Conservation (phyloP, 2,888 invertebrate genomes). For the Ferrisia virgata region DNA sequence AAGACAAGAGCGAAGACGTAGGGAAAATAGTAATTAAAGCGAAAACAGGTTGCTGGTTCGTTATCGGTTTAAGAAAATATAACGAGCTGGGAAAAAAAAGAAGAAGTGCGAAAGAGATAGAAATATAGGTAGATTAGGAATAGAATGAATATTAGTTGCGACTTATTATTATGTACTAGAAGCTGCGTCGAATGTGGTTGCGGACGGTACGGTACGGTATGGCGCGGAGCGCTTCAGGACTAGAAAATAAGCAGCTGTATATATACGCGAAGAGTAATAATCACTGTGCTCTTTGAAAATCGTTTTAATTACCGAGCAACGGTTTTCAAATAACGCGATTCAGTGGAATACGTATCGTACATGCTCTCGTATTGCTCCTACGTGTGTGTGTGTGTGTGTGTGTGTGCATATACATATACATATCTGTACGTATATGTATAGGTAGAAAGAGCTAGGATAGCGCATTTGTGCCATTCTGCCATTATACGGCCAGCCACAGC, state of each 20-base stretch:
- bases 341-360: too few relatives aligned
- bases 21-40: conserved; percentile 22
- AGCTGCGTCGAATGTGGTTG: background rate
- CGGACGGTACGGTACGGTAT: too few relatives aligned
- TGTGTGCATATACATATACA: too few relatives aligned
- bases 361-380: too few relatives aligned
- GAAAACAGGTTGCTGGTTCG: conserved; percentile 28
- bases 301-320: conserved; percentile 25
- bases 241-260: conserved; percentile 6
- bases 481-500: background rate
- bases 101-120: background rate
- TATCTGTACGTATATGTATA: too few relatives aligned
- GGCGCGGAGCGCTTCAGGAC: background rate
- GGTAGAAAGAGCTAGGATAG: background rate
- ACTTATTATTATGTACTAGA: conserved; percentile 11
- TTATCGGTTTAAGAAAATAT: conserved; percentile 23
- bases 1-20: background rate
- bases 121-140: background rate
- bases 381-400: too few relatives aligned
- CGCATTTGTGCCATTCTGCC: background rate
- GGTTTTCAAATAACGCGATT: background rate
- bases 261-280: background rate
- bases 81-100: background rate
- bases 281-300: conserved; percentile 21
- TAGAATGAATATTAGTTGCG: conserved; percentile 24